phyloP scores from a whole-genome alignment of 2,888 invertebrate genomes.

The Ennomos fuscantarius region DNA sequence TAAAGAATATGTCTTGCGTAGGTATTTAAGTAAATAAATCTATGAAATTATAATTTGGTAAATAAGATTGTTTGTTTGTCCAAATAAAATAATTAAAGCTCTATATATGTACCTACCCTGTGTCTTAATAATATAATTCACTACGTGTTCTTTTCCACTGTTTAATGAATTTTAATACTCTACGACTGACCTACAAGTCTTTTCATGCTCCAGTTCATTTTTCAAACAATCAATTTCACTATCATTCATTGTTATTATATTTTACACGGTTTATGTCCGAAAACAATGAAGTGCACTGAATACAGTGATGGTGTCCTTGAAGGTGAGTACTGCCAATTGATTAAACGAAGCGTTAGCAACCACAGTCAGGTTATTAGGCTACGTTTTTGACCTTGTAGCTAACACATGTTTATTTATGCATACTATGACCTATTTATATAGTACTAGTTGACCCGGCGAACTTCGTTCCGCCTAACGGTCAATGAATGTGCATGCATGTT shows the following conservation, averaged over 20 bases:
- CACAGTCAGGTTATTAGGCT: constrained; percentile 23
- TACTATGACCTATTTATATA: no score
- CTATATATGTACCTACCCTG: no score
- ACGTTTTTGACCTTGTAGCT: constrained; percentile 26
- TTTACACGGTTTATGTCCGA: constrained; percentile 28
- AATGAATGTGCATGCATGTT: no score
- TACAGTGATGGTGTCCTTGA: constrained; percentile 88
- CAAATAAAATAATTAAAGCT: no score
- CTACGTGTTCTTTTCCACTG: neutral
- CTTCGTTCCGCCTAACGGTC: no score
- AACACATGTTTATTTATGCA: no score
- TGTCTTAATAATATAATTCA: neutral
- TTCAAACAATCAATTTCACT: constrained; percentile 77
- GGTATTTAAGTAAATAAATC: no score
- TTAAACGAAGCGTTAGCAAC: constrained; percentile 48
- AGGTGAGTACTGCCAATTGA: constrained; percentile 87
- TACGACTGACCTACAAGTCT: constrained; percentile 69
- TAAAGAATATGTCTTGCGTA: no score
- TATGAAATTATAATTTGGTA: no score
- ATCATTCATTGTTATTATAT: constrained; percentile 63
- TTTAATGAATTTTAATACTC: neutral
- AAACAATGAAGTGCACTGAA: constrained; percentile 30
- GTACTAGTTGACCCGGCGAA: no score
- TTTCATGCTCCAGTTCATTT: constrained; percentile 79
- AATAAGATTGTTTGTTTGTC: no score